Conservation (phyloP, 2,888 invertebrate genomes). For the Dynastes maya region DNA sequence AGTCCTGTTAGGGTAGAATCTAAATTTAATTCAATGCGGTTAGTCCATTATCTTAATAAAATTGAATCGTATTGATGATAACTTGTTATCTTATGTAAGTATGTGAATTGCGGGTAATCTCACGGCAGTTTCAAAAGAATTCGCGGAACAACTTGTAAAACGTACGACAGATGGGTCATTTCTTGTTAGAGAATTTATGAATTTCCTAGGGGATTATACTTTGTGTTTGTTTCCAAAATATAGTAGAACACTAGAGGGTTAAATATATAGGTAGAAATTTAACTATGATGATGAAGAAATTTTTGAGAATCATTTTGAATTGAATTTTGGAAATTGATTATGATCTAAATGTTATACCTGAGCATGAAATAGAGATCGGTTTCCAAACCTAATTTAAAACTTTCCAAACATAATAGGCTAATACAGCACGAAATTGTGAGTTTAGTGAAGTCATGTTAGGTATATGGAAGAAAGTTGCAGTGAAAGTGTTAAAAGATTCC, state of each 20-base stretch:
- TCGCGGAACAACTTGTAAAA: constrained; percentile 90
- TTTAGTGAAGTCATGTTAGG: constrained; percentile 98
- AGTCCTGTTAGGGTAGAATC: constrained; percentile 78
- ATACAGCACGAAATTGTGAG: constrained; percentile 74
- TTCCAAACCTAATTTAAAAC: background rate
- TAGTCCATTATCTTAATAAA: constrained; percentile 70
- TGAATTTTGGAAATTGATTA: constrained; percentile 67
- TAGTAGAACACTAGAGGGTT: constrained; percentile 97
- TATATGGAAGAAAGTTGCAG: constrained; percentile 88
- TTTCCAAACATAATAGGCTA: background rate
- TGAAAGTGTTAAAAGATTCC: constrained; percentile 96
- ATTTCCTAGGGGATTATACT: constrained; percentile 99
- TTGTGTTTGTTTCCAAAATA: constrained; percentile 94
- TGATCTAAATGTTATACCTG: constrained; percentile 93
- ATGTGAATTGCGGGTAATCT: constrained; percentile 84
- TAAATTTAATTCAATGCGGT: constrained; percentile 88
- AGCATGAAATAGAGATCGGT: constrained; percentile 83
- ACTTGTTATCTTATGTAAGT: background rate
- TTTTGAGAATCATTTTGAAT: constrained; percentile 83
- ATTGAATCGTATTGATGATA: constrained; percentile 14
- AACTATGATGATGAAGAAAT: constrained; percentile 98
- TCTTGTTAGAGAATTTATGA: constrained; percentile 97
- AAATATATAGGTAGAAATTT: constrained; percentile 84
- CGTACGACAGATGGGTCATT: constrained; percentile 94
- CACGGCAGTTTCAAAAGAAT: constrained; percentile 98